Evolutionary conservation across 1,140 invertebrate species (phyloP).

Genomic region (Drosophila ironensis): DNA sequence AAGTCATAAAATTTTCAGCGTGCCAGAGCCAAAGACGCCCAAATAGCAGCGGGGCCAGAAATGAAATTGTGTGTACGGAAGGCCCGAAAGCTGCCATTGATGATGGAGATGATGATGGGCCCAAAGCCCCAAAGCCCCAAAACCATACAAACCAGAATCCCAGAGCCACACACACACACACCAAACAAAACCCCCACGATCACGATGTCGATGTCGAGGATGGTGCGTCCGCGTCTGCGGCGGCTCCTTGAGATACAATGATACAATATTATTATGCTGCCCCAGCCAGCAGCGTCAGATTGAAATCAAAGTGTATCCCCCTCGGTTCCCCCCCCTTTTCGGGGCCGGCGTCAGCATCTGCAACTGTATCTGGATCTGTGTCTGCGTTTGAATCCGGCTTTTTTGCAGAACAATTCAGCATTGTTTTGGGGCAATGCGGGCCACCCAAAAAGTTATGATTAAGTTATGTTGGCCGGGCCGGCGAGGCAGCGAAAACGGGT

Average conservation of each 20-base stretch:
- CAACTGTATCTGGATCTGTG: neutral
- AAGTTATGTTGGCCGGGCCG: constrained; percentile 61
- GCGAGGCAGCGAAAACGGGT: constrained; percentile 16
- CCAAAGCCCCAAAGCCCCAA: constrained; percentile 20
- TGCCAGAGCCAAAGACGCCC: constrained; percentile 53
- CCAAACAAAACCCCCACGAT: constrained; percentile 41
- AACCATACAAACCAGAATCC: constrained; percentile 14
- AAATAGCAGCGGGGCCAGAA: neutral
- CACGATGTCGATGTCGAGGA: no score
- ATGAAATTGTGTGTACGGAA: constrained; percentile 53
- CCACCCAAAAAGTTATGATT: constrained; percentile 81
- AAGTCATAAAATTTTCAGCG: constrained; percentile 81
- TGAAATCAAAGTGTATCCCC: constrained; percentile 66
- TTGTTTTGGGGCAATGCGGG: constrained; percentile 72
- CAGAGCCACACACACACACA: constrained; percentile 17
- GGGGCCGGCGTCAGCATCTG: neutral
- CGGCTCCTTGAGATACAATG: constrained; percentile 76
- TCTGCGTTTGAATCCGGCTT: constrained; percentile 1
- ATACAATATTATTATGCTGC: constrained; percentile 79
- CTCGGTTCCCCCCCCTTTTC: neutral
- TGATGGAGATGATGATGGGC: constrained; percentile 73
- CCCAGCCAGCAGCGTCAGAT: constrained; percentile 71
- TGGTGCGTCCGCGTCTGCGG: constrained; percentile 45
- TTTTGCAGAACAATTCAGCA: constrained; percentile 71
- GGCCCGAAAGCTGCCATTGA: constrained; percentile 74